Conservation (phyloP, 2,797 vertebrate genomes). For the Siniperca undulata region DNA sequence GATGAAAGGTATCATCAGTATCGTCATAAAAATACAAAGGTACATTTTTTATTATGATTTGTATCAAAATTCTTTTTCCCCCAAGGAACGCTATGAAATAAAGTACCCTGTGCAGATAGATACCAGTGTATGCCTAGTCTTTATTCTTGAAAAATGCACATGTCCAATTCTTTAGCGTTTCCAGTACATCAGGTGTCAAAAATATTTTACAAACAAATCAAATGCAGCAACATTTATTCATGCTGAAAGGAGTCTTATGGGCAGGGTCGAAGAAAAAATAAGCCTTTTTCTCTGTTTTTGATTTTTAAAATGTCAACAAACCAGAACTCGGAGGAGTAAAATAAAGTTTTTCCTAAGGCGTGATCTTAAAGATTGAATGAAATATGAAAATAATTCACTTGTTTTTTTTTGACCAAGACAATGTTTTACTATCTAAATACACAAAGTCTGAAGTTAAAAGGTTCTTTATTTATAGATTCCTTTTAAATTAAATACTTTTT, state of each 20-base stretch:
- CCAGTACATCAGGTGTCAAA: constrained; percentile 89
- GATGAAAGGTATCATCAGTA: constrained; percentile 79
- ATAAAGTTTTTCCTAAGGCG: constrained; percentile 83
- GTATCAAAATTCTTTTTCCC: constrained; percentile 86
- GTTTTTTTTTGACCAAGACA: constrained; percentile 91
- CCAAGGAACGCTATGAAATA: constrained; percentile 85
- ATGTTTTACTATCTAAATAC: constrained; percentile 92
- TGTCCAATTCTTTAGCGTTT: constrained; percentile 82
- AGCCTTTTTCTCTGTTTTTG: constrained; percentile 71
- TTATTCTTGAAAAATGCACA: constrained; percentile 82
- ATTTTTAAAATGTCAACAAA: constrained; percentile 90
- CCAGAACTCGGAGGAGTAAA: constrained; percentile 88
- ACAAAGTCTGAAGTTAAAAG: constrained; percentile 91
- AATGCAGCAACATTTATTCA: constrained; percentile 88
- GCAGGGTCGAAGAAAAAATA: constrained; percentile 87
- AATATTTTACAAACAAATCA: constrained; percentile 90
- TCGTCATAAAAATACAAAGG: constrained; percentile 90
- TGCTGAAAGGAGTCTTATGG: constrained; percentile 90
- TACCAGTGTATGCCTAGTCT: constrained; percentile 85
- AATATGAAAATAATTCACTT: constrained; percentile 86
- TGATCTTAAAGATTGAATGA: constrained; percentile 78
- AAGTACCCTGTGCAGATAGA: constrained; percentile 89
- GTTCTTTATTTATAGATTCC: constrained; percentile 74
- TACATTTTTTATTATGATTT: constrained; percentile 77
- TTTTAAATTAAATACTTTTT: constrained; percentile 92